Evolutionary conservation across 2,797 vertebrate genomes (phyloP).

Genomic region (Cryptoblepharus egeriae): DNA sequence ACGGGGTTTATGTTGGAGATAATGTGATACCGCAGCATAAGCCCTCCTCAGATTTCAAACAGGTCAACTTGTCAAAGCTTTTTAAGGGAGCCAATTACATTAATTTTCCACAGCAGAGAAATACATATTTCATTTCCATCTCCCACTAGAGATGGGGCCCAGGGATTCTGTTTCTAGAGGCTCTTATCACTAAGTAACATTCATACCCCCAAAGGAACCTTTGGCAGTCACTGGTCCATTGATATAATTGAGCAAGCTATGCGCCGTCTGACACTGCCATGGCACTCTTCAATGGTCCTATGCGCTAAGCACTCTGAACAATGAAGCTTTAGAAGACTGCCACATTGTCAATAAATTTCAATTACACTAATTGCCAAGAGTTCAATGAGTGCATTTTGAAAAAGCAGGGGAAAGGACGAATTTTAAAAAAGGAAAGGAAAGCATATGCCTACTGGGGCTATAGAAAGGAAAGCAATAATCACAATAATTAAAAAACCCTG

Average conservation of each 20-base stretch:
- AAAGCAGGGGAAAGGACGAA: conserved; percentile 73
- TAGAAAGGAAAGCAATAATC: conserved; percentile 79
- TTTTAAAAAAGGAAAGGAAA: conserved; percentile 52
- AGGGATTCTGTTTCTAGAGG: conserved; percentile 88
- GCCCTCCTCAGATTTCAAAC: conserved; percentile 82
- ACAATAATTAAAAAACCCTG: conserved; percentile 65
- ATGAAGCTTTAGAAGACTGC: conserved; percentile 87
- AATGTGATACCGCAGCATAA: conserved; percentile 76
- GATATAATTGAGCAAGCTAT: conserved; percentile 93
- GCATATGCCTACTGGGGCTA: conserved; percentile 69
- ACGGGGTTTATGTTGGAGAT: conserved; percentile 70
- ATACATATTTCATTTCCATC: conserved; percentile 88
- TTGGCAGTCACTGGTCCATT: conserved; percentile 93
- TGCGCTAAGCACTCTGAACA: conserved; percentile 87
- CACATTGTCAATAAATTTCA: conserved; percentile 96
- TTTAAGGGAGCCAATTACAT: conserved; percentile 88
- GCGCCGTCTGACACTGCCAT: conserved; percentile 85
- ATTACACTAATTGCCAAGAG: conserved; percentile 96
- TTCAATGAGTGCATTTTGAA: conserved; percentile 90
- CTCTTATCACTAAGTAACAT: conserved; percentile 98
- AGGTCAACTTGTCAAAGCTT: conserved; percentile 87
- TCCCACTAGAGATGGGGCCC: conserved; percentile 83
- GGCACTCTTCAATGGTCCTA: conserved; percentile 83
- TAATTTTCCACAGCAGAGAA: conserved; percentile 89
- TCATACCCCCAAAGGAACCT: conserved; percentile 92